phyloP scores from a whole-genome alignment of 2,888 invertebrate species.

The Dastarcus helophoroides region DNA sequence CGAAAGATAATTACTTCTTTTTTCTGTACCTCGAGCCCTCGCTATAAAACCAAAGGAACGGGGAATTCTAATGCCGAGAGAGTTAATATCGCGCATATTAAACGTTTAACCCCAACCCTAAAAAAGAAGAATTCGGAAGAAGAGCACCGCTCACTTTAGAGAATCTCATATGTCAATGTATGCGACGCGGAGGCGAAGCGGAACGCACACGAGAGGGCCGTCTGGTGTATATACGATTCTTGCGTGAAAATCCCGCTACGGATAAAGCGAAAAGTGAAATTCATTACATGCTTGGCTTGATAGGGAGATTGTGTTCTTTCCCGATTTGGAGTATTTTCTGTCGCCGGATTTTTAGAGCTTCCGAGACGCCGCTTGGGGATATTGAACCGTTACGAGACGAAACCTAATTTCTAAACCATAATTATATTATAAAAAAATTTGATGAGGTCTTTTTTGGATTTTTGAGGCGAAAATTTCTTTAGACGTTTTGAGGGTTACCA shows the following conservation, averaged over 20 bases:
- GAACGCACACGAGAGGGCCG: slow-evolving; percentile 17
- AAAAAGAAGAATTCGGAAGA: slow-evolving; percentile 12
- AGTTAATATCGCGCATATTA: slow-evolving; percentile 28
- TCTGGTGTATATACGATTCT: slow-evolving; percentile 14
- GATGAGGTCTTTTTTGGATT: no score
- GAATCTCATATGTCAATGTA: slow-evolving; percentile 30
- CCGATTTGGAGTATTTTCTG: slow-evolving; percentile 28
- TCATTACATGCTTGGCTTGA: slow-evolving; percentile 37
- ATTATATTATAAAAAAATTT: no score
- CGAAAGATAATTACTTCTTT: no score
- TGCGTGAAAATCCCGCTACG: slow-evolving; percentile 22
- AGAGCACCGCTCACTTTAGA: slow-evolving; percentile 24
- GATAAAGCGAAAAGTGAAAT: slow-evolving; percentile 32
- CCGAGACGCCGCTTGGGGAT: no score
- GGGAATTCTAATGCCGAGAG: no score
- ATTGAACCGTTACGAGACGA: no score
- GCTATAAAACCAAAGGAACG: no score
- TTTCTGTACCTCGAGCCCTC: no score
- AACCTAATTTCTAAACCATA: no score
- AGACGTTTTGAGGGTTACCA: no score
- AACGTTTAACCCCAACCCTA: slow-evolving; percentile 25
- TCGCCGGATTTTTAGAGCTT: no score
- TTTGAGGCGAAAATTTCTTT: no score
- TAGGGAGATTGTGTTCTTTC: slow-evolving; percentile 37
- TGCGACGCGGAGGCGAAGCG: slow-evolving; percentile 23